A percentile compares a stretch with the other conserved stretches of the same genome.
These are phyloP conservation scores for Phlogophora meticulosa DNA, from an alignment of 2,888 invertebrate genomes.

Conservation along the genomic window DNA sequence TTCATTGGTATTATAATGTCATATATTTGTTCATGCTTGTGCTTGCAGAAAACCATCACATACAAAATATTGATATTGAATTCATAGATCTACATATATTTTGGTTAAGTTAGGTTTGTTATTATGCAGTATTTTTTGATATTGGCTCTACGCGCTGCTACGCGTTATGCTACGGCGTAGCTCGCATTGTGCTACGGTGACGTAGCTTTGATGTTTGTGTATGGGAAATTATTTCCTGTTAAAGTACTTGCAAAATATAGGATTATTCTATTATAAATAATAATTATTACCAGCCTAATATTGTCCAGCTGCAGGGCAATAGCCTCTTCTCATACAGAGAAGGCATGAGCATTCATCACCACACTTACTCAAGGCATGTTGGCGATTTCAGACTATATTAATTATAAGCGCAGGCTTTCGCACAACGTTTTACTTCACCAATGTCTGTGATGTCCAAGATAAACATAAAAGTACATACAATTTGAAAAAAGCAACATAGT, in stretches of 20 bases:
- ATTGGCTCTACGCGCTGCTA: background rate
- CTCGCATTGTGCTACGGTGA: background rate
- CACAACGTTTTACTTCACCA: no score
- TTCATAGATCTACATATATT: no score
- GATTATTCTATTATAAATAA: background rate
- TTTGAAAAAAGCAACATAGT: no score
- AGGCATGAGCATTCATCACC: background rate
- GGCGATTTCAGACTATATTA: background rate
- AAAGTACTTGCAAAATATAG: background rate
- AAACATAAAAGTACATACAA: no score
- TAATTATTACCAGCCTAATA: background rate
- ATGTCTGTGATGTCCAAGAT: no score
- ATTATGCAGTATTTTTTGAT: background rate
- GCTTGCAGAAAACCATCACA: no score
- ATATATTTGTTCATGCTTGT: no score
- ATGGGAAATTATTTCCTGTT: background rate
- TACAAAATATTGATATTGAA: no score
- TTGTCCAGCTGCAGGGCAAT: no score
- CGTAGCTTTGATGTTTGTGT: background rate
- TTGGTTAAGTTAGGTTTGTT: no score
- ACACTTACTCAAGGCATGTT: background rate
- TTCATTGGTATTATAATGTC: conserved; percentile 10
- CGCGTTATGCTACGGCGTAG: conserved; percentile 25
- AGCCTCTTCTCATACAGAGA: no score
- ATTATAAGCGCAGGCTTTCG: no score